Evolutionary conservation across 2,113 vertebrate genomes (phyloP).

Genomic region (Heloderma charlesbogerti): DNA sequence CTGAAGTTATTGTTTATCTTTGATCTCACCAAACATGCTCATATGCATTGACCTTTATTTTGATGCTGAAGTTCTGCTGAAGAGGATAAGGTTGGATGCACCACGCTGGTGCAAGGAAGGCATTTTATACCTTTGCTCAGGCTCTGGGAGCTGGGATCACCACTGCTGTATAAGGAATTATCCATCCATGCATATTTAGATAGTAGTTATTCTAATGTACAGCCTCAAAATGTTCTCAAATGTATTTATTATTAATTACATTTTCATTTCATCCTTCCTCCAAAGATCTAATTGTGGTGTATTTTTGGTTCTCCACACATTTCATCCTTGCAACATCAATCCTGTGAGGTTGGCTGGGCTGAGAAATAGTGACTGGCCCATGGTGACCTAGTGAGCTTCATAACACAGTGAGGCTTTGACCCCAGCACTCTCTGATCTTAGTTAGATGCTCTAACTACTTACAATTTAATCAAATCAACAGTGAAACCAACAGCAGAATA

Average conservation of each 20-base stretch:
- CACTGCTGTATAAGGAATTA: background rate
- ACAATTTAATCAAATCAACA: background rate
- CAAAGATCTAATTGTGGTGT: no score
- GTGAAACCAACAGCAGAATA: background rate
- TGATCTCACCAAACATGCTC: background rate
- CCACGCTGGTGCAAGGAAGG: background rate
- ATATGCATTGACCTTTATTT: background rate
- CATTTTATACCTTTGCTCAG: background rate
- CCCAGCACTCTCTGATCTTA: background rate
- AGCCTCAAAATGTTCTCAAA: background rate
- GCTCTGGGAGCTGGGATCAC: background rate
- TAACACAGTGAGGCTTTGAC: background rate
- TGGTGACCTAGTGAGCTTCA: background rate
- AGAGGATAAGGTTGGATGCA: background rate
- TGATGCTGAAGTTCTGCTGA: background rate
- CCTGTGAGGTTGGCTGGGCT: background rate
- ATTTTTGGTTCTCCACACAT: no score
- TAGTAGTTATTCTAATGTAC: accelerated
- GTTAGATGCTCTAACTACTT: background rate
- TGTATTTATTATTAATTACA: background rate
- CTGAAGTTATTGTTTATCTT: background rate
- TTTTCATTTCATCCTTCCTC: no score
- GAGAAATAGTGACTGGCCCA: background rate
- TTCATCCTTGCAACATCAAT: no score
- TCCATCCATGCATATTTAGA: background rate